Base-by-base conservation (phyloP, 2,797 vertebrate species). In the Glossophaga mutica region DNA sequence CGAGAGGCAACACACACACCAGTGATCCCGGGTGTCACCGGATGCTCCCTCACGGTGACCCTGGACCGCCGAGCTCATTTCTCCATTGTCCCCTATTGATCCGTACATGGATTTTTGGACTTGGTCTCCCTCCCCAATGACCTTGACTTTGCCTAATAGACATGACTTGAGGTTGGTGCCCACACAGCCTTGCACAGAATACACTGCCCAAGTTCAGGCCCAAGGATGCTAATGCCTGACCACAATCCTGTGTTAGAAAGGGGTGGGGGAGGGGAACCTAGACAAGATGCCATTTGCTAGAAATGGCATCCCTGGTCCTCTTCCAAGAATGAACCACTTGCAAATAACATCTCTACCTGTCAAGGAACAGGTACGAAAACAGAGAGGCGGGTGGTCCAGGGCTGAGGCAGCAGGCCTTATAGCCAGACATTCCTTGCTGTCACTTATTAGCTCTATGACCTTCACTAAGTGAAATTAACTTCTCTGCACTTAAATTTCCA, bases 341-440 rank as follows among this genome's bases (percentile, higher is more conserved):
- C 18, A 39, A 15, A 34, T n/a, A 42, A 7, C 9, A 32, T 32
- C 34, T n/a, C 34, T 34, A 42, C 24, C 4, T 19, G 37, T 37
- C 76, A 46, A 55, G 32, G 46, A 42, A 46, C 29, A 46, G 39
- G 62, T 22, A 3, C 29, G 34, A 18, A 55, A 71, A 52, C 18
- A n/a, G 81, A 62, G 62, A 6, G 2, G 29, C 24, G 19, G 29
- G 1, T 14, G 24, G 19, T 6, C 34, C 24, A n/a, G 39, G 57
- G 70, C 3, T 9, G 18, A 46, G 52, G 42, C 19, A 9, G 5
- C 6, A 0, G 37, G 29, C 57, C 59, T 52, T 46, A 4, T 0
- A 67, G 6, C 15, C 3, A 70, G 55, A 57, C 8, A 8, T 16
- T 57, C 44, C 73, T 39, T 48, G 83, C 21, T 77, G 37, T 48